These are phyloP conservation scores for Keiferia lycopersicella DNA, from an alignment of 2,888 invertebrate species.

Conservation along the genomic window DNA sequence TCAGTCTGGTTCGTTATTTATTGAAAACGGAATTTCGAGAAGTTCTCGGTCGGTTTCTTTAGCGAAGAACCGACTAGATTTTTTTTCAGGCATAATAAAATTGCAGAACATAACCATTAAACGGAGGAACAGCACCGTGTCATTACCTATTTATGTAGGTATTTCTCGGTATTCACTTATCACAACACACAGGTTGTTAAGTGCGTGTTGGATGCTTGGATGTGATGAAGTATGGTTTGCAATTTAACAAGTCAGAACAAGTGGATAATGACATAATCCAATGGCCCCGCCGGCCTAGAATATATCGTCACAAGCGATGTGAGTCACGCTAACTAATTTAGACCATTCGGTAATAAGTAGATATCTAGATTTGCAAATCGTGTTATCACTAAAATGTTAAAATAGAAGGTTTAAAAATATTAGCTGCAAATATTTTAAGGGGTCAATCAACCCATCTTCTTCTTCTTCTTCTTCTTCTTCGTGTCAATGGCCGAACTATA, in stretches of 20 bases:
- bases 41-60: too few relatives aligned
- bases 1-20: background rate
- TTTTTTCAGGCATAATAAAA: background rate
- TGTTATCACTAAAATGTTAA: background rate
- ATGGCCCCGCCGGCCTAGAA: conserved; percentile 47
- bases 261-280: conserved; percentile 69
- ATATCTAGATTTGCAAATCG: background rate
- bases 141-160: conserved; percentile 20
- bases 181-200: conserved; percentile 26
- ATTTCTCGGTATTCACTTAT: conserved; percentile 33
- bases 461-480: too few relatives aligned
- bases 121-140: conserved; percentile 14
- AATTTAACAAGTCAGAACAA: conserved; percentile 57
- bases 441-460: too few relatives aligned
- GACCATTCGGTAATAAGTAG: conserved; percentile 27
- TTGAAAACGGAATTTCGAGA: too few relatives aligned
- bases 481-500: too few relatives aligned
- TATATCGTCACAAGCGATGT: conserved; percentile 52
- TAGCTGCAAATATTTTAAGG: too few relatives aligned
- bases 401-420: too few relatives aligned
- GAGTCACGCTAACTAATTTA: conserved; percentile 62
- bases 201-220: conserved; percentile 37
- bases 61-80: background rate
- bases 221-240: conserved; percentile 47
- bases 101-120: background rate